phyloP scores from a whole-genome alignment of 2,113 vertebrate species.

The Pantherophis guttatus region DNA sequence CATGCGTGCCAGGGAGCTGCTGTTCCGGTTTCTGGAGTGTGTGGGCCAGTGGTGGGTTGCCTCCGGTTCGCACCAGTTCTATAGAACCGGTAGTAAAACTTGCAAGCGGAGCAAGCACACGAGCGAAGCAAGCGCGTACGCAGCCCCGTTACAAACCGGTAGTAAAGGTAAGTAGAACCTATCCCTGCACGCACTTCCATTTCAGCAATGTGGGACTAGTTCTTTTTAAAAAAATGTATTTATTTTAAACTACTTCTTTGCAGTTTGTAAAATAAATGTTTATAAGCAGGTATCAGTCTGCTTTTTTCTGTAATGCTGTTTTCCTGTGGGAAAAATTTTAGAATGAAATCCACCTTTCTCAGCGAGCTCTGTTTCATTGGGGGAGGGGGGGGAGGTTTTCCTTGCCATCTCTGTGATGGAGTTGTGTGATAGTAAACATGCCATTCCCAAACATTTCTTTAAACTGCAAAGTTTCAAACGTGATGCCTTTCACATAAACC shows the following conservation, averaged over 20 bases:
- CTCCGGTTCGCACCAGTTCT: too few relatives aligned
- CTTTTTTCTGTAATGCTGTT: conserved; percentile 4
- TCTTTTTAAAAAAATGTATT: not conserved
- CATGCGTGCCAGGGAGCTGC: too few relatives aligned
- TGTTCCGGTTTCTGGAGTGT: too few relatives aligned
- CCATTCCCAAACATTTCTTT: conserved; percentile 44
- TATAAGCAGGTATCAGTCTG: not conserved
- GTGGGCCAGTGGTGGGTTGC: too few relatives aligned
- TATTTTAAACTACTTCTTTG: too few relatives aligned
- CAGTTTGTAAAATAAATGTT: not conserved
- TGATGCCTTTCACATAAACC: conserved; percentile 23
- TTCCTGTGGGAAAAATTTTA: conserved; percentile 30
- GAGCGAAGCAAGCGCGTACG: too few relatives aligned
- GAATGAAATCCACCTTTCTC: conserved; percentile 27
- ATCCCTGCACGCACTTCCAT: too few relatives aligned
- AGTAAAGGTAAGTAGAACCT: too few relatives aligned
- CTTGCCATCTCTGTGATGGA: conserved; percentile 19
- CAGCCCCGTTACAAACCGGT: too few relatives aligned
- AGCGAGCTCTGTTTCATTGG: conserved; percentile 17
- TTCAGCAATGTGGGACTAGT: not conserved
- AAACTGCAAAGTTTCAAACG: conserved; percentile 41
- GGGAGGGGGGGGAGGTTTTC: not conserved
- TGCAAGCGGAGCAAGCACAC: too few relatives aligned
- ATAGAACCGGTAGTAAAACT: too few relatives aligned
- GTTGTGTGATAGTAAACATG: conserved; percentile 8